Conservation (phyloP, 2,797 vertebrate genomes). For the Oophaga sylvatica region DNA sequence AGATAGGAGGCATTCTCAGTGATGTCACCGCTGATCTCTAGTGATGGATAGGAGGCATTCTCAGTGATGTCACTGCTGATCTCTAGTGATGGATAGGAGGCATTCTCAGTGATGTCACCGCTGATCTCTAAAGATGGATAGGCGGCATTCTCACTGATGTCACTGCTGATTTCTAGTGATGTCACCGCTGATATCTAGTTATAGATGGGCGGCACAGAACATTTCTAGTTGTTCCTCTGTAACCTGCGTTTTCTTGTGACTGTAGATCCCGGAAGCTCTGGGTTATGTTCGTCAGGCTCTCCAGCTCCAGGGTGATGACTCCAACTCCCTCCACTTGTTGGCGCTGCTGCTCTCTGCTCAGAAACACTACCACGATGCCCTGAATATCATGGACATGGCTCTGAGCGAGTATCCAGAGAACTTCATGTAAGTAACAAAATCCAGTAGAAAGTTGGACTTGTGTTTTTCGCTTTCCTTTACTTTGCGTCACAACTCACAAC, state of each 20-base stretch:
- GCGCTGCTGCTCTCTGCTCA: conserved; percentile 93
- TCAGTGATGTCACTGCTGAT: background rate
- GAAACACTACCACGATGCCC: conserved; percentile 95
- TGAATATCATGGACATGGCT: conserved; percentile 99
- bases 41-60: background rate
- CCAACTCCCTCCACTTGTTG: conserved; percentile 94
- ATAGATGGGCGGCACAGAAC: background rate
- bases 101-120: background rate
- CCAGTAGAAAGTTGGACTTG: no score
- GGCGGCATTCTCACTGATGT: background rate
- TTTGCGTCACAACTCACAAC: no score
- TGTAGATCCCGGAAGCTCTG: conserved; percentile 94
- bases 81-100: background rate
- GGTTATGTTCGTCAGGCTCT: conserved; percentile 95
- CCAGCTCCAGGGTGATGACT: conserved; percentile 94
- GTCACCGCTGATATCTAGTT: background rate
- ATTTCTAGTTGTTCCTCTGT: background rate
- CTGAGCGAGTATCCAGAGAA: conserved; percentile 97
- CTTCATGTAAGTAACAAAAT: conserved; percentile 84
- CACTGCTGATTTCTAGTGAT: background rate
- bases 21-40: background rate
- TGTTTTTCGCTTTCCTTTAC: no score
- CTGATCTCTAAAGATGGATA: background rate
- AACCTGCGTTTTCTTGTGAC: background rate
- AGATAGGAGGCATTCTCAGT: background rate